Evolutionary conservation across 2,113 vertebrate species (phyloP).

Genomic region (Microcebus griseorufus): DNA sequence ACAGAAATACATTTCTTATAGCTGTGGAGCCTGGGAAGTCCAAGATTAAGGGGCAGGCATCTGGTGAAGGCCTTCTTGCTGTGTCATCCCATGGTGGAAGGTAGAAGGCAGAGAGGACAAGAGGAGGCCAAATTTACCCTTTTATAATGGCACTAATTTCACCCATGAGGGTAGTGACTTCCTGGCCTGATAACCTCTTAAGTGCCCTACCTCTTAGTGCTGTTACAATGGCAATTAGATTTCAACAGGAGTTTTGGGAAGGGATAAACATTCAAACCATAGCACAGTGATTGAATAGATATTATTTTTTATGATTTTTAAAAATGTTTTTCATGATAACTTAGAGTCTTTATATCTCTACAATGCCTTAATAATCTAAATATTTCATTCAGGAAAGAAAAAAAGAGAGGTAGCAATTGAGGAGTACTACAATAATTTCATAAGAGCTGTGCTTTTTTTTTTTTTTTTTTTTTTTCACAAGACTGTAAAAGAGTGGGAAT

Average conservation of each 20-base stretch:
- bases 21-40: not conserved
- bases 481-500: slow-evolving; percentile 21
- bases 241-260: not conserved
- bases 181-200: not conserved
- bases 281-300: not conserved
- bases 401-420: not conserved
- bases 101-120: not conserved
- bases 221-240: not conserved
- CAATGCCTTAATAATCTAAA: not conserved
- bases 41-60: not conserved
- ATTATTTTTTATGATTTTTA: not conserved
- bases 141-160: not conserved
- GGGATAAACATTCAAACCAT: not conserved
- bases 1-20: not conserved
- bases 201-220: not conserved
- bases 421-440: slow-evolving; percentile 14
- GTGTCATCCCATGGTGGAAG: not conserved
- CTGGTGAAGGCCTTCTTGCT: not conserved
- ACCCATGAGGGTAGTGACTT: not conserved
- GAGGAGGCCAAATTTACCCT: too few species aligned
- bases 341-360: slow-evolving; percentile 24
- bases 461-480: not conserved
- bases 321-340: not conserved
- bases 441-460: not conserved
- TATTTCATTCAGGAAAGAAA: not conserved